Evolutionary conservation across 2,113 vertebrate species (phyloP).

Genomic region (Nycticebus coucang): DNA sequence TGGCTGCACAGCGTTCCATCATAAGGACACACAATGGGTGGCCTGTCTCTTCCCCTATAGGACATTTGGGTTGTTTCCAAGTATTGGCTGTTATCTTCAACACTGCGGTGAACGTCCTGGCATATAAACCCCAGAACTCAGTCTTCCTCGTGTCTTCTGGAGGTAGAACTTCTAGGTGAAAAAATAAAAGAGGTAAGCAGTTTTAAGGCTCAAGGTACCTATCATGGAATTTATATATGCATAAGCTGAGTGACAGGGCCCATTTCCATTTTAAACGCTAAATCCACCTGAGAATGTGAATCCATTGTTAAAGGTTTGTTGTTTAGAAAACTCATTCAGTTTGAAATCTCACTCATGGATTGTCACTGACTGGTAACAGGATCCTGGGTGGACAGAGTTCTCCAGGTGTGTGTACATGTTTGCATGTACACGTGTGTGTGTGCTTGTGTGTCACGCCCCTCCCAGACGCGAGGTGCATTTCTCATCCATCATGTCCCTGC

Average conservation of each 20-base stretch:
- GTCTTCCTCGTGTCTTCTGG: background rate
- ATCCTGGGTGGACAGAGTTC: background rate
- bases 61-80: background rate
- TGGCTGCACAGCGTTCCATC: background rate
- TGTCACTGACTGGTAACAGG: background rate
- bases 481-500: background rate
- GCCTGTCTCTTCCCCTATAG: background rate
- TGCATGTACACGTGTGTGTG: too few species aligned
- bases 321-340: background rate
- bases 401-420: rapidly evolving
- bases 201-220: background rate
- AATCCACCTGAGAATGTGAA: background rate
- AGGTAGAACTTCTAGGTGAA: background rate
- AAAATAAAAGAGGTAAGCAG: background rate
- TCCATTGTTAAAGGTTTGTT: background rate
- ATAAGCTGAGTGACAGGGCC: background rate
- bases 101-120: background rate
- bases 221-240: background rate
- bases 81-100: background rate
- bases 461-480: background rate
- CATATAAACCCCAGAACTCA: background rate
- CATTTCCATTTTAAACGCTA: background rate
- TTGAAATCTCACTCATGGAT: background rate
- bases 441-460: background rate
- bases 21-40: rapidly evolving